Evolutionary conservation across 37 sponge, comb jelly and placozoan species (phyloP).

Genomic region (Cladorhizidae sp.): DNA sequence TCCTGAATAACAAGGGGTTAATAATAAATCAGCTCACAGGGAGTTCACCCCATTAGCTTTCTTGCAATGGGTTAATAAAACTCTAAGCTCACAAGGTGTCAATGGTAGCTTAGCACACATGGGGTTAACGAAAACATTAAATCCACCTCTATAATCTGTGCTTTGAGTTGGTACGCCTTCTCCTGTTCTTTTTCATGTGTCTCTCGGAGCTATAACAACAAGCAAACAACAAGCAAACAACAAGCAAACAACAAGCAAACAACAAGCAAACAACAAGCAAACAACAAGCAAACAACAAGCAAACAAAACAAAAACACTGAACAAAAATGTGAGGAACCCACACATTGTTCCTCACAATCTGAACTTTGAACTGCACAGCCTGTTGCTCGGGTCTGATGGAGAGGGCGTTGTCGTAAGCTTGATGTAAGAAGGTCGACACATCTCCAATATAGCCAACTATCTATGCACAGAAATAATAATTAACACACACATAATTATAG

Average conservation of each 20-base stretch:
- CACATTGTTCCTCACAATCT: slow-evolving; percentile 43
- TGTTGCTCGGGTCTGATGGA: slow-evolving; percentile 59
- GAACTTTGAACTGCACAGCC: slow-evolving; percentile 78
- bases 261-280: no score
- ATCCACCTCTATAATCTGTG: slow-evolving; percentile 70
- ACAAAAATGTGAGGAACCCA: not conserved
- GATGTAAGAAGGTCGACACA: slow-evolving; percentile 80
- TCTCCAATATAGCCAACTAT: slow-evolving; percentile 83
- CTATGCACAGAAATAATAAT: slow-evolving; percentile 14
- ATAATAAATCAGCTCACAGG: not conserved
- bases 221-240: not conserved
- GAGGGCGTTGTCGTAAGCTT: slow-evolving; percentile 72
- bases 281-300: no score
- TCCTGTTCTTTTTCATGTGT: slow-evolving; percentile 63
- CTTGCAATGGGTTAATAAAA: no score
- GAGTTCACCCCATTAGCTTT: no score
- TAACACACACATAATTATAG: not conserved
- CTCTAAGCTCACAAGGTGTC: no score
- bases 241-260: not conserved
- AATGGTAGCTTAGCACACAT: not conserved
- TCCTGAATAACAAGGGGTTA: slow-evolving; percentile 20
- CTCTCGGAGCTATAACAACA: slow-evolving; percentile 43
- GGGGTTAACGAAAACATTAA: not conserved
- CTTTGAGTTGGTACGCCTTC: slow-evolving; percentile 72
- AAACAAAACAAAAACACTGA: no score